These are phyloP conservation scores for Tupaia chinensis DNA, from an alignment of 2,113 vertebrate species.

Conservation along the genomic window DNA sequence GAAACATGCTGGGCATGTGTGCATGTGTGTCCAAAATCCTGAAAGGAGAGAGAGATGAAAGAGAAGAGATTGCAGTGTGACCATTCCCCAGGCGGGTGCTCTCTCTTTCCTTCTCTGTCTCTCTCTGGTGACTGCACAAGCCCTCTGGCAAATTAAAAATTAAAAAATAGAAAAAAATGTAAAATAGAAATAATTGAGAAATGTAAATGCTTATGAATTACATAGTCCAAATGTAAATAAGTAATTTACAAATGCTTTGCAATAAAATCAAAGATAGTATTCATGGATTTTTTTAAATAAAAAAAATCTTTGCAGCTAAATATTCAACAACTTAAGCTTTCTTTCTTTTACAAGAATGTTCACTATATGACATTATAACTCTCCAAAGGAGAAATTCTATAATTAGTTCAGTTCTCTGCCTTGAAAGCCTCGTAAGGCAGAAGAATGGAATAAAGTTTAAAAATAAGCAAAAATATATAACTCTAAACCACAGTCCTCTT, in stretches of 20 bases:
- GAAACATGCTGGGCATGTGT: too few species aligned
- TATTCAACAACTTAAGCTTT: constrained; percentile 68
- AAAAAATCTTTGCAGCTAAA: constrained; percentile 75
- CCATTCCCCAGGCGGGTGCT: too few species aligned
- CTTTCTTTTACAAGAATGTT: constrained; percentile 70
- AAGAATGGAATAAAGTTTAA: constrained; percentile 70
- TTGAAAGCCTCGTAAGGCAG: constrained; percentile 66
- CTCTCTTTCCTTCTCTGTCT: too few species aligned
- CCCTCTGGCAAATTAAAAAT: too few species aligned
- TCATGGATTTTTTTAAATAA: constrained; percentile 54
- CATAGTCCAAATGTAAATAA: constrained; percentile 26
- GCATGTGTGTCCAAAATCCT: too few species aligned
- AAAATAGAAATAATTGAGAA: constrained; percentile 32
- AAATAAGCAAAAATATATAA: constrained; percentile 65
- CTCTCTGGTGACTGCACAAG: too few species aligned
- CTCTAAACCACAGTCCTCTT: constrained; percentile 59
- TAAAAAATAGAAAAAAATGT: constrained; percentile 8
- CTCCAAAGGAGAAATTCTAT: constrained; percentile 71
- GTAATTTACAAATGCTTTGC: constrained; percentile 60
- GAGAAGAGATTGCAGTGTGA: too few species aligned
- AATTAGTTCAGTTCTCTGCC: constrained; percentile 67
- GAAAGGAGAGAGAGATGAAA: too few species aligned
- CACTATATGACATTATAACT: constrained; percentile 66
- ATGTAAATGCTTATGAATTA: constrained; percentile 37
- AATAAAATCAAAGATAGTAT: constrained; percentile 73